Evolutionary conservation across 1,140 invertebrate species (phyloP).

Genomic region (Frieseomelitta varia): DNA sequence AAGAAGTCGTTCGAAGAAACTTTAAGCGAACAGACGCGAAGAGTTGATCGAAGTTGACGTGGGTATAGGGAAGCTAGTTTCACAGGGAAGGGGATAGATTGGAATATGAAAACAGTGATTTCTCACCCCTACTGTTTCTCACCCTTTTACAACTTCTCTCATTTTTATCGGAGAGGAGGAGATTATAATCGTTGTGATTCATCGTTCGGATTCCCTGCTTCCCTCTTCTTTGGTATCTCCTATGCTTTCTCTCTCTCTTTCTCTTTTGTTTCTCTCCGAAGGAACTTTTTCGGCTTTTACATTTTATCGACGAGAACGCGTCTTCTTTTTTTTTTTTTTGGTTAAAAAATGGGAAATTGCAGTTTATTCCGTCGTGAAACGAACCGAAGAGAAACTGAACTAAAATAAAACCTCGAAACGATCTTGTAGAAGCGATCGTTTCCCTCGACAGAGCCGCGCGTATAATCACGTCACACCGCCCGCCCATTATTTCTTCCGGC

Average conservation of each 20-base stretch:
- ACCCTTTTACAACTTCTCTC: neutral
- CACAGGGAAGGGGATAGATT: neutral
- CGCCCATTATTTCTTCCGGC: neutral
- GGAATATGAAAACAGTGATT: neutral
- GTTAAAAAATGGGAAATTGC: neutral
- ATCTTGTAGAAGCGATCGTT: neutral
- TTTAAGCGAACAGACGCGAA: neutral
- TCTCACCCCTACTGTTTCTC: neutral
- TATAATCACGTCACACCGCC: neutral
- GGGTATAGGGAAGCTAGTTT: neutral
- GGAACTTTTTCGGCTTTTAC: neutral
- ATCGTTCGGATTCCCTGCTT: neutral
- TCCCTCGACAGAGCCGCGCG: too few relatives aligned
- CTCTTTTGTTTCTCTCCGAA: neutral
- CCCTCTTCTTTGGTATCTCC: neutral
- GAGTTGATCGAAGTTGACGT: neutral
- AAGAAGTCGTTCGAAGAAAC: neutral
- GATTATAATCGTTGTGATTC: constrained; percentile 11
- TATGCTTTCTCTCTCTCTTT: neutral
- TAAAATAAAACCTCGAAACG: neutral
- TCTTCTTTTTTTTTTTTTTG: neutral
- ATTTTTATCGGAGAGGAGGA: constrained; percentile 1
- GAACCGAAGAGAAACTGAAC: neutral
- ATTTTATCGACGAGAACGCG: too few relatives aligned
- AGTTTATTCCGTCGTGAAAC: neutral